Evolutionary conservation across 1,140 invertebrate genomes (phyloP), one percentile per base, ranked within the genome.

Genomic region (Ooceraea biroi): DNA sequence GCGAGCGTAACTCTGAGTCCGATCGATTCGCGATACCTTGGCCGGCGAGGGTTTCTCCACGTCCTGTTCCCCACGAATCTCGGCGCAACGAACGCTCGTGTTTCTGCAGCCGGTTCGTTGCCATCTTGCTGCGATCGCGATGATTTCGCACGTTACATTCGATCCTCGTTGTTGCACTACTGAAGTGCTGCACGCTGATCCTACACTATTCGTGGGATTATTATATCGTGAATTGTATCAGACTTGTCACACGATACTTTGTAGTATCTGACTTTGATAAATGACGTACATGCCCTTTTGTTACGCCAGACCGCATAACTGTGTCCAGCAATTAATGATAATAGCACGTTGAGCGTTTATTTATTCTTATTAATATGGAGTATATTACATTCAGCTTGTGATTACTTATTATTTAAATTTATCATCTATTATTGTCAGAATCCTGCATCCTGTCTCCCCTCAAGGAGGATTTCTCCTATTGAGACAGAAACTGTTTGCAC

Each of bases 11-110:
- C 88, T 87, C 88, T 87, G 77, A 83, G 44, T 88, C 86, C 86
- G 87, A 92, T 92, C 90, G 90, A 92, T 92, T 91, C 87, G 83
- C 77, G 85, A 91, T 91, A 91, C 86, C 57, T 63, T 52, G 55
- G 86, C 66, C 61, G 48, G 83, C 80, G 58, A 76, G 63, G 50
- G 41, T 89, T 78, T 86, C 50, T 61, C 41, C 30, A 22, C 36
- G 36, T 80, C 30, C 50, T 84, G n/a, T 25, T 44, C 52, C 25
- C 12, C 46, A 36, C 60, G 46, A 77, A 77, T 77, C 58, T 30
- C n/a, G 19, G 19, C 30, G 60, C 11, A n/a, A n/a, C n/a, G n/a
- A 41, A 68, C 22, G 65, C 14, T 25, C 19, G 22, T 2, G 65
- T 36, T 68, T 68, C 61, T 22, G 48, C 73, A 30, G 12, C 14